These are phyloP conservation scores for Chrysemys picta DNA, from an alignment of 2,113 vertebrate species.

Conservation along the genomic window DNA sequence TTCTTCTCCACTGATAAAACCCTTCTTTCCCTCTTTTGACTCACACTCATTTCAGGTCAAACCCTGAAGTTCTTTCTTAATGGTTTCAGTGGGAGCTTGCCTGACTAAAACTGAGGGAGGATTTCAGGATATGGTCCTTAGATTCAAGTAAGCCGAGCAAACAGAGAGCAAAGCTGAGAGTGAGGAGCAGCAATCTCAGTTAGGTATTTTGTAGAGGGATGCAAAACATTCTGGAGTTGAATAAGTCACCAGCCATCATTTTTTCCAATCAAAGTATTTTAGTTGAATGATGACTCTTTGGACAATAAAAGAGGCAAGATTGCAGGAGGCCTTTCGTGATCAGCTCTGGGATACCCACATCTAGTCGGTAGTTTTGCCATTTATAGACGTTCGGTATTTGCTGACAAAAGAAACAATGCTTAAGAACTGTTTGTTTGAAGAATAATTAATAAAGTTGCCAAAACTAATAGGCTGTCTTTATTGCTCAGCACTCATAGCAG, in stretches of 20 bases:
- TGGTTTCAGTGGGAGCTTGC: not conserved
- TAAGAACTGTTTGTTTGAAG: not conserved
- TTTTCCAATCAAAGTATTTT: not conserved
- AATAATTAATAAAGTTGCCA: not conserved
- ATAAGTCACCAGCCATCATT: not conserved
- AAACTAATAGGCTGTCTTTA: not conserved
- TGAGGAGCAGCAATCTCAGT: accelerated
- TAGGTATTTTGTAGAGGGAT: not conserved
- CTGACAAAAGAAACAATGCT: not conserved
- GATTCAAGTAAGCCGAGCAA: accelerated
- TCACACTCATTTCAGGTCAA: not conserved
- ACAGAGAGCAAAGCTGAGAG: accelerated
- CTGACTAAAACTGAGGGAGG: accelerated
- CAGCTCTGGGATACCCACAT: accelerated
- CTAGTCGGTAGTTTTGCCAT: not conserved
- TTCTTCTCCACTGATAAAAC: not conserved
- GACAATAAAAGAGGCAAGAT: accelerated
- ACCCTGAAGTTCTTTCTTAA: not conserved
- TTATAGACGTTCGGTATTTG: not conserved
- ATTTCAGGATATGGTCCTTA: too few species aligned
- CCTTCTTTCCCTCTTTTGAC: not conserved
- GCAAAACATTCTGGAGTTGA: not conserved
- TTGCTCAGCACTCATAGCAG: not conserved
- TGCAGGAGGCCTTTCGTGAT: not conserved
- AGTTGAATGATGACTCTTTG: not conserved